Evolutionary conservation across 2,888 invertebrate species (phyloP), one percentile per base, ranked within the genome.

Genomic region (Scaptodrosophila latifasciaeformis): DNA sequence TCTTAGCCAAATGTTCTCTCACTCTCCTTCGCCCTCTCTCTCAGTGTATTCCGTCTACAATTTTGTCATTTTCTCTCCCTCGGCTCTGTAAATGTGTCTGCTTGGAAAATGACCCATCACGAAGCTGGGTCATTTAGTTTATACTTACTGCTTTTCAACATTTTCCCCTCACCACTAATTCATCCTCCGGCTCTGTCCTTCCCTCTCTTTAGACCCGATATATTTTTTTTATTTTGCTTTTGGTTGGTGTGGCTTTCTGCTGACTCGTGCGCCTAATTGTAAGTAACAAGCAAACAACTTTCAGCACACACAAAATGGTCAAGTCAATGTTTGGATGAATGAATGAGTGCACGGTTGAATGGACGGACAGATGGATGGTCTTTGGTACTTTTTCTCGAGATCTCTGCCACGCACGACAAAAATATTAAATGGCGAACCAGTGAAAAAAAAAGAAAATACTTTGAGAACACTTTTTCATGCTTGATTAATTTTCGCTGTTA

Each of bases 201-300:
- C 13, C 17, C 37, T 17, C 9, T 17, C 17, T 17, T n/a, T n/a
- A n/a, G n/a, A n/a, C n/a, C n/a, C n/a, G n/a, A n/a, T n/a, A n/a
- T n/a, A n/a, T n/a, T 49, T 51, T 40, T 19, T 37, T 35, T 45
- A 2, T 30, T 15, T 44, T 15, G 35, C 24, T 27, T 13, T 48
- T 1, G 13, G 17, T 27, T 13, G 9, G 29, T 34, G 31, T 18
- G 31, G 54, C 56, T 55, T 66, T 65, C 57, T 68, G 77, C 74
- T 74, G 72, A 72, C 64, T 70, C 67, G 64, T 68, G 66, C 68
- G 74, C 64, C 74, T 74, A 74, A 77, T 74, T 74, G 72, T 68
- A 68, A 70, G 72, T 68, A 70, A 72, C 63, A 70, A 60, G 70
- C 64, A 66, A 64, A 70, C 62, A 64, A 66, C 62, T 74, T 77